These are phyloP conservation scores for Zaprionus africanus DNA, from an alignment of 1,140 invertebrate species.

Conservation along the genomic window DNA sequence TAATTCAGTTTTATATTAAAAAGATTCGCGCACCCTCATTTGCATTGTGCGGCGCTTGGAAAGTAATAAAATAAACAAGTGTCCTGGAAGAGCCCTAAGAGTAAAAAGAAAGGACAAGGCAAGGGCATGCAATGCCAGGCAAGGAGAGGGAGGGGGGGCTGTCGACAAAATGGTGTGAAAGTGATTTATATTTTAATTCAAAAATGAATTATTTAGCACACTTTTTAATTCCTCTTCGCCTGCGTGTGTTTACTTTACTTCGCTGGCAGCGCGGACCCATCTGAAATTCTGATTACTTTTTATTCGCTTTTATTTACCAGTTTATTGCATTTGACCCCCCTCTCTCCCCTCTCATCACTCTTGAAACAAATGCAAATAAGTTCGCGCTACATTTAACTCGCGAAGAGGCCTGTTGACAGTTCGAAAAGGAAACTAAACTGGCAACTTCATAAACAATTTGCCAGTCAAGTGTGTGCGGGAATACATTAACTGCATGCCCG, in stretches of 20 bases:
- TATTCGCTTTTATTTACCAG: conserved; percentile 73
- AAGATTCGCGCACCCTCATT: conserved; percentile 59
- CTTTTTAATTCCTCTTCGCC: conserved; percentile 76
- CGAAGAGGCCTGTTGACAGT: conserved; percentile 65
- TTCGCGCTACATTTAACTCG: conserved; percentile 74
- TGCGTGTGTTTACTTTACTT: conserved; percentile 48
- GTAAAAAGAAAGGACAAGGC: conserved; percentile 47
- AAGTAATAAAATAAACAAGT: conserved; percentile 83
- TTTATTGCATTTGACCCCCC: conserved; percentile 72
- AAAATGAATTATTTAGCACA: conserved; percentile 84
- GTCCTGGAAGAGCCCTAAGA: conserved; percentile 48
- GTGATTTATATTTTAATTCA: conserved; percentile 84
- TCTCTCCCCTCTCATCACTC: background rate
- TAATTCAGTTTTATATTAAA: conserved; percentile 83
- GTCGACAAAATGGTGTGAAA: conserved; percentile 81
- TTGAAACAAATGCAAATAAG: conserved; percentile 66
- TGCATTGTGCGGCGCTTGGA: conserved; percentile 46
- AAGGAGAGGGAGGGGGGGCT: background rate
- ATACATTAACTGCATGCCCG: background rate
- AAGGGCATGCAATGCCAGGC: conserved; percentile 30
- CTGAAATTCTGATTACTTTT: conserved; percentile 82
- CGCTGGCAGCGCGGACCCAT: conserved; percentile 37
- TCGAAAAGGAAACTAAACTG: conserved; percentile 23
- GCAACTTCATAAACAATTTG: conserved; percentile 46
- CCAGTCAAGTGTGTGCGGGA: conserved; percentile 50